Base-by-base conservation (phyloP, 2,888 invertebrate species). In the Noctuana brunneofusca region DNA sequence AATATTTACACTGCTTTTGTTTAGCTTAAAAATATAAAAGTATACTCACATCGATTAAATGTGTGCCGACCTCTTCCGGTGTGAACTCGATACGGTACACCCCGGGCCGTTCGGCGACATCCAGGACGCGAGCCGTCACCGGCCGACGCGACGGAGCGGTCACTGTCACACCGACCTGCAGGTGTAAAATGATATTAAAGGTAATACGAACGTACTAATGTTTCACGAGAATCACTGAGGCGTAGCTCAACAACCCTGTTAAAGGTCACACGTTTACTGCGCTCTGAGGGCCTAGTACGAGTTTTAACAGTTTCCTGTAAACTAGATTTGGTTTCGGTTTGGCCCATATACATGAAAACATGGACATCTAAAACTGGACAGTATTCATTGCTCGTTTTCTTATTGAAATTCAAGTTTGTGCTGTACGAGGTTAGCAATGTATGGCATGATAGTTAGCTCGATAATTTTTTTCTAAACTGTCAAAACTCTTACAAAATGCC, bases 61-160 rank as follows among this genome's bases (percentile, higher is more conserved):
- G 98, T 68, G 97, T 97, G 74, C 98, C 98, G 72, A 98, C 98
- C 92, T 98, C 98, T 55, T 94, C 95, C 6, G 98, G 97, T 46
- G 96, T 96, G 88, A 98, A 99, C 87, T 98, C 97, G 72, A 98
- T 96, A 72, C 96, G 95, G 89, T 97, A 97, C 69, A 96, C 95
- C 69, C 96, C 96, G 66, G 94, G 92, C 27, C 96, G 93, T 78
- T 94, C 95, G 75, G 95, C 93, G 78, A 96, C 96, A 77, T 97
- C 96, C 75, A 96, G 92, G 66, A 98, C 95, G 71, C 96, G 94
- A 64, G 97, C 96, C 55, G 95, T 94, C 70, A 97, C 94, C 67
- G 96, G 95, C 65, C 96, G 93, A 78, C 98, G 96, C 63, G 96
- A 96, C 11, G 98, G 98, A 64, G 97, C 96, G 91, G 95, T 92